Conservation (phyloP, 2,113 vertebrate genomes). For the Malurus cyaneus region DNA sequence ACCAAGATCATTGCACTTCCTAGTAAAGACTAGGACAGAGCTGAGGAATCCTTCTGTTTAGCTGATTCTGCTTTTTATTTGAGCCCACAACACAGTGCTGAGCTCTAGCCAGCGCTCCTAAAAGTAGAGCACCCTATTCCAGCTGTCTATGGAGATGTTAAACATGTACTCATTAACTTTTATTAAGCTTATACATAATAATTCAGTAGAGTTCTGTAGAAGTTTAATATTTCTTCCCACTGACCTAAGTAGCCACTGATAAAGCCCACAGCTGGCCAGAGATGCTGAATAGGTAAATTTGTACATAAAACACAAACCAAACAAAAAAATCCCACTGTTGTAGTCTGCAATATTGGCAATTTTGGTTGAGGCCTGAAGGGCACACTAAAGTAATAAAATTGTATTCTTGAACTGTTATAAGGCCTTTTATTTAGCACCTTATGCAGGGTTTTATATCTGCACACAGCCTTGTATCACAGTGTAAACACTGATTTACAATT, state of each 20-base stretch:
- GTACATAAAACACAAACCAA: not conserved
- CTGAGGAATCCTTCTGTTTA: not conserved
- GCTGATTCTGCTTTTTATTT: not conserved
- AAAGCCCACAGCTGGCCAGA: fast-evolving
- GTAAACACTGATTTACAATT: not conserved
- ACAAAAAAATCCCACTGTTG: not conserved
- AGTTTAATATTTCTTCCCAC: not conserved
- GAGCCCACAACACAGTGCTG: not conserved
- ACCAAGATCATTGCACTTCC: not conserved
- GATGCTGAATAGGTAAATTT: not conserved
- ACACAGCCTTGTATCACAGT: not conserved
- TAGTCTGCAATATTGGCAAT: not conserved
- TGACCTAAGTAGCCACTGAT: not conserved
- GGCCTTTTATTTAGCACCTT: not conserved
- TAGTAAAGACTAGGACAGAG: not conserved
- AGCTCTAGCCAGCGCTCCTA: not conserved
- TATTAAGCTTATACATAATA: not conserved
- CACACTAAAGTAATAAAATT: not conserved
- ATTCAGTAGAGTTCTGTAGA: not conserved
- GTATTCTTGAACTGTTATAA: not conserved
- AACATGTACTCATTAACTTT: not conserved
- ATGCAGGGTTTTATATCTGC: not conserved
- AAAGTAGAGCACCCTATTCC: not conserved
- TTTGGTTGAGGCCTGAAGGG: not conserved
- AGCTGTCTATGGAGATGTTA: too few species aligned